Evolutionary conservation across 2,888 invertebrate genomes (phyloP).

Genomic region (Epinotia bilunana): DNA sequence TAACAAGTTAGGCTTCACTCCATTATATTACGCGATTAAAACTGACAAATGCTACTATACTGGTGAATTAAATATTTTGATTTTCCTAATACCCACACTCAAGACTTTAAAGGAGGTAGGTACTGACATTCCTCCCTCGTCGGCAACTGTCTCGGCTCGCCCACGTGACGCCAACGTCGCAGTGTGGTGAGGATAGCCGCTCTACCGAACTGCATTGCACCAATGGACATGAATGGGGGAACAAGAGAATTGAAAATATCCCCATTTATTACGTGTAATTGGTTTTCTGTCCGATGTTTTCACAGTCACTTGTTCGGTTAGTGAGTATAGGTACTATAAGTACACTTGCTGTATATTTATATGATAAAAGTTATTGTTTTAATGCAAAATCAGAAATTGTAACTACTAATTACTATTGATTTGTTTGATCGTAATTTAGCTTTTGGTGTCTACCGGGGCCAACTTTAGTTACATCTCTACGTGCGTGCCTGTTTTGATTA

Average conservation of each 20-base stretch:
- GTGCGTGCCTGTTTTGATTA: slow-evolving; percentile 4
- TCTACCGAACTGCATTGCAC: slow-evolving; percentile 30
- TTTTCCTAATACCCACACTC: not conserved
- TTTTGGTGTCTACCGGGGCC: not conserved
- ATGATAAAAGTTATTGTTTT: no score
- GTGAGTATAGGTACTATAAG: not conserved
- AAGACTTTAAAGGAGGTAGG: no score
- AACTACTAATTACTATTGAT: not conserved
- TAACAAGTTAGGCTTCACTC: not conserved
- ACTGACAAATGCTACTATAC: not conserved
- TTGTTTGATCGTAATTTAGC: not conserved
- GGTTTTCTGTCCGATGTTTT: slow-evolving; percentile 29
- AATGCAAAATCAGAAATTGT: no score
- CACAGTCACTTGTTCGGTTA: slow-evolving; percentile 8
- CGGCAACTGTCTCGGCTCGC: not conserved
- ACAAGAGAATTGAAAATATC: slow-evolving; percentile 28
- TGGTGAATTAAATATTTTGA: not conserved
- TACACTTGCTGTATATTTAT: no score
- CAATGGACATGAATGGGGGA: slow-evolving; percentile 26
- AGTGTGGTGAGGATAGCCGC: not conserved
- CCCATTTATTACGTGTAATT: slow-evolving; percentile 31
- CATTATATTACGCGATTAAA: not conserved
- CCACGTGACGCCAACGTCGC: slow-evolving; percentile 4
- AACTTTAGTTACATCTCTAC: not conserved
- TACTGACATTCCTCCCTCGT: not conserved